Percentiles rank a stretch among this genome's conserved stretches.
Evolutionary conservation across 2,113 vertebrate genomes (phyloP).

Genomic region (Grammomys surdaster): DNA sequence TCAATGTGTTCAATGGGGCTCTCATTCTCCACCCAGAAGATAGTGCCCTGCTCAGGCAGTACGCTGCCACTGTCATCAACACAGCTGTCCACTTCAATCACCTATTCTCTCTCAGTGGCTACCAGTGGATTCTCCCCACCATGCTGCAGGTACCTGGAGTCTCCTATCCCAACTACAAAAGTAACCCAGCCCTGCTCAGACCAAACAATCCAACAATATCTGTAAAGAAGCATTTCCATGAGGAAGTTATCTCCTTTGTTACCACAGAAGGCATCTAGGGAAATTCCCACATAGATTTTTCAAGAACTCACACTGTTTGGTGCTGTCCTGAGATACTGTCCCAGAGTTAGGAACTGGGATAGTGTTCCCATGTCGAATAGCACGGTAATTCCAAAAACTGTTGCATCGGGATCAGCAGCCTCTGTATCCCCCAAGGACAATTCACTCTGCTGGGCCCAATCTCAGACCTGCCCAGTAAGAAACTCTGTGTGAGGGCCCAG

Average conservation of each 20-base stretch:
- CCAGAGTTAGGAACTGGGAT: neutral
- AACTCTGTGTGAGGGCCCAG: neutral
- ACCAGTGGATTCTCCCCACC: slow-evolving; percentile 99
- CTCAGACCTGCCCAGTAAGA: neutral
- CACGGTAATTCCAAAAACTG: neutral
- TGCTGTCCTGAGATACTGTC: neutral
- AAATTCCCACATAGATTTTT: neutral
- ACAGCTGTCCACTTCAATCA: slow-evolving; percentile 99
- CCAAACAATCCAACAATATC: neutral
- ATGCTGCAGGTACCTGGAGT: slow-evolving; percentile 93
- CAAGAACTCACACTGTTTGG: neutral
- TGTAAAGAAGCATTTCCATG: neutral
- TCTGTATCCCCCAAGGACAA: neutral
- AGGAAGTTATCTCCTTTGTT: neutral
- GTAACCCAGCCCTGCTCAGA: neutral
- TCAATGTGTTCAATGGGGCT: slow-evolving; percentile 98
- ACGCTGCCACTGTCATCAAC: slow-evolving; percentile 97
- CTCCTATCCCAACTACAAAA: neutral
- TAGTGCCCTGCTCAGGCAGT: slow-evolving; percentile 96
- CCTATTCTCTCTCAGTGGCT: slow-evolving; percentile 98
- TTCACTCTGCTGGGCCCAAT: neutral
- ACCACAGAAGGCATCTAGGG: neutral
- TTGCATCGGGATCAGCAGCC: neutral
- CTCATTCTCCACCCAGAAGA: slow-evolving; percentile 98
- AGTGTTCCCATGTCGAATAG: neutral